A percentile compares a stretch with the other conserved stretches of the same genome.
Conservation (phyloP, 2,888 invertebrate species). For the Ormia ochracea region DNA sequence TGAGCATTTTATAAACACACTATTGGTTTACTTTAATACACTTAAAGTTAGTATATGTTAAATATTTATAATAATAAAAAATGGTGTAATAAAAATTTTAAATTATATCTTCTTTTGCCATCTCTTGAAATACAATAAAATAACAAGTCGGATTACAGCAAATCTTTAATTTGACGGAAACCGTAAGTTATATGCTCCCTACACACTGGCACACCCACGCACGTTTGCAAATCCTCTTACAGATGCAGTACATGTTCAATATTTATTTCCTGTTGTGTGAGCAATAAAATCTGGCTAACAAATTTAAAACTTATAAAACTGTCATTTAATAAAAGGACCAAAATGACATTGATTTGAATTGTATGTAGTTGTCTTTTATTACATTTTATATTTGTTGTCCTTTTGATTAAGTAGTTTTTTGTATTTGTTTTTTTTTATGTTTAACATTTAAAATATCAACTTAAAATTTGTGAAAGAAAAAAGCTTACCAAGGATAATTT, state of each 20-base stretch:
- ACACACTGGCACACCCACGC: background rate
- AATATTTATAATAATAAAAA: slow-evolving; percentile 10
- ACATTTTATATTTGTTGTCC: background rate
- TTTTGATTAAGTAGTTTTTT: background rate
- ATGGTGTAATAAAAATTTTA: background rate
- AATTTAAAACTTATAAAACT: slow-evolving; percentile 46
- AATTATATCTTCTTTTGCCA: background rate
- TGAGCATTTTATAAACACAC: background rate
- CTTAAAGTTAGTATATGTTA: background rate
- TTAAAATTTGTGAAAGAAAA: too few species aligned
- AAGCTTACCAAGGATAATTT: too few species aligned
- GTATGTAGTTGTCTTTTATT: background rate
- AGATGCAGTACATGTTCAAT: background rate
- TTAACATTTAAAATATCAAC: too few species aligned
- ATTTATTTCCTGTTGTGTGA: background rate
- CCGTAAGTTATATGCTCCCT: slow-evolving; percentile 4
- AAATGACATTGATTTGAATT: slow-evolving; percentile 15
- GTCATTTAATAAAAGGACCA: slow-evolving; percentile 14
- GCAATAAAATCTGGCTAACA: background rate
- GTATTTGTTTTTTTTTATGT: too few species aligned
- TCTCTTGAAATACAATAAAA: background rate
- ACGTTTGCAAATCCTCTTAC: background rate
- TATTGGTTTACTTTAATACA: background rate
- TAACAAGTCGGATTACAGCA: slow-evolving; percentile 21
- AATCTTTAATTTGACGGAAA: slow-evolving; percentile 42